Percentiles rank a stretch among this genome's conserved stretches.
These are phyloP conservation scores for Grantiella picta DNA, from an alignment of 2,113 vertebrate genomes.

Conservation along the genomic window DNA sequence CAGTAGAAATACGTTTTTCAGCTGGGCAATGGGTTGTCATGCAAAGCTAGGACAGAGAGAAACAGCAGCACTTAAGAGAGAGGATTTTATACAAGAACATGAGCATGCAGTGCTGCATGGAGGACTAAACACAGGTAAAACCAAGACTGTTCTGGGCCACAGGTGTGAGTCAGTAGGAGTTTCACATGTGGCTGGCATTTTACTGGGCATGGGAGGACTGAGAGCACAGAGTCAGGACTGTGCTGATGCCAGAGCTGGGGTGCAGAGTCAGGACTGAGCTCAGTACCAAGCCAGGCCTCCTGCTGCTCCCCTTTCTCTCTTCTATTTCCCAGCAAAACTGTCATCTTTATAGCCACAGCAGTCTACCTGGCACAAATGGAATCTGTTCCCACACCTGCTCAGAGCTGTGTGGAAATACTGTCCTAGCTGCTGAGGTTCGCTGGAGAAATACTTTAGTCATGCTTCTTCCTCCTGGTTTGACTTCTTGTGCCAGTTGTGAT, in stretches of 20 bases:
- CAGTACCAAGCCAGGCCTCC: neutral
- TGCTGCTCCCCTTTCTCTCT: neutral
- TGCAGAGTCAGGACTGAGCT: neutral
- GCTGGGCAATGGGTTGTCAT: neutral
- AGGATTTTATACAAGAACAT: neutral
- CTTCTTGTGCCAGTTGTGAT: neutral
- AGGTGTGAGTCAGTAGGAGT: neutral
- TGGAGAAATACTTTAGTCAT: neutral
- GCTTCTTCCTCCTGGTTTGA: neutral
- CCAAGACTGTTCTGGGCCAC: neutral
- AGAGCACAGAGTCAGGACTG: neutral
- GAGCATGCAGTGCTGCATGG: neutral
- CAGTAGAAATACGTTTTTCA: neutral
- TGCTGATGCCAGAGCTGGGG: neutral
- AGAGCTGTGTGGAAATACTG: neutral
- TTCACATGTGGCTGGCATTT: neutral
- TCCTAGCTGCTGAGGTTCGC: neutral
- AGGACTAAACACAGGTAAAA: neutral
- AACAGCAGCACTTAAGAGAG: neutral
- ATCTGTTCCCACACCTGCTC: neutral
- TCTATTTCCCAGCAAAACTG: neutral
- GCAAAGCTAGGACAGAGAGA: neutral
- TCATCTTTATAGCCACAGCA: neutral
- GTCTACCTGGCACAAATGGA: neutral
- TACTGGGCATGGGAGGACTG: neutral